phyloP scores from a whole-genome alignment of 2,888 invertebrate genomes.

The Rapana venosa region DNA sequence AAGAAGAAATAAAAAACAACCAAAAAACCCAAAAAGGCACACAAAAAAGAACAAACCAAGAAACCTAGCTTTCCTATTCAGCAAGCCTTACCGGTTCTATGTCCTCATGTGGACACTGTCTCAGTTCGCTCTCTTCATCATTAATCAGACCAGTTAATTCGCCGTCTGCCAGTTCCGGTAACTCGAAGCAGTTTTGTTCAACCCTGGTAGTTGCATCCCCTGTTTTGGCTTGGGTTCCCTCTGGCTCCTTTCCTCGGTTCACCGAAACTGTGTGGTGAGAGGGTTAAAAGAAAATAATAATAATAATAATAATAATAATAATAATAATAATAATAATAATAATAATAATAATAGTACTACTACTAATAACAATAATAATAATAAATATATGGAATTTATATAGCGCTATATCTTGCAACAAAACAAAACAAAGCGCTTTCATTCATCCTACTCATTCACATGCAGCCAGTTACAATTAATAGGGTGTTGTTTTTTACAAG shows the following conservation, averaged over 20 bases:
- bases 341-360: too few relatives aligned
- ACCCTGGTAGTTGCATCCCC: background rate
- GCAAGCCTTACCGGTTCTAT: background rate
- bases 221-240: background rate
- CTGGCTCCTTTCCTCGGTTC: background rate
- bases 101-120: background rate
- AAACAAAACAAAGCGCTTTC: too few relatives aligned
- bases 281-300: background rate
- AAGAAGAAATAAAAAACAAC: too few relatives aligned
- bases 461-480: too few relatives aligned
- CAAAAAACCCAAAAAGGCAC: too few relatives aligned
- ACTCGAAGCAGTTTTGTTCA: slow-evolving; percentile 19
- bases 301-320: background rate
- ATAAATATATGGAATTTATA: too few relatives aligned
- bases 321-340: background rate
- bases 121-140: slow-evolving; percentile 3
- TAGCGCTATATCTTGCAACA: too few relatives aligned
- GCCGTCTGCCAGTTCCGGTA: slow-evolving; percentile 37
- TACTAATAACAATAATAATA: too few relatives aligned
- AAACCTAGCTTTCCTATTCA: too few relatives aligned
- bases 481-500: too few relatives aligned
- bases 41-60: too few relatives aligned
- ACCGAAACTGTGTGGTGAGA: background rate
- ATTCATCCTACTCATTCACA: too few relatives aligned
- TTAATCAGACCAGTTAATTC: slow-evolving; percentile 31